Evolutionary conservation across 2,113 vertebrate genomes (phyloP), one percentile per base, ranked within the genome.

Genomic region (Plecturocebus donacophilus): DNA sequence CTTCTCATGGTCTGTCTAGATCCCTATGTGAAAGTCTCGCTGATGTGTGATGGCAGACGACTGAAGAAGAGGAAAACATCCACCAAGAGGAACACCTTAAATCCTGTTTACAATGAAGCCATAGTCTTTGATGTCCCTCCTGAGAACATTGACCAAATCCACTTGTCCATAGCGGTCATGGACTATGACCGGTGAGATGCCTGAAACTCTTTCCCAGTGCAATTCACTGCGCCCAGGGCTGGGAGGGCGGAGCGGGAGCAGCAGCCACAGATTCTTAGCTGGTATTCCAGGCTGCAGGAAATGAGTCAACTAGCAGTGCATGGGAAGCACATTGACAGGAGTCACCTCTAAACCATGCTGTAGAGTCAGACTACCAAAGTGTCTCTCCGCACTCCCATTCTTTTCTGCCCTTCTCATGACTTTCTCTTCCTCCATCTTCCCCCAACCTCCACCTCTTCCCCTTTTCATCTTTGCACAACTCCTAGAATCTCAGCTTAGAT

Each of bases 61-160:
- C 98, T 99, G 96, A 99, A 99, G 98, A 99, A 99, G 98, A 99
- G 99, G 96, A 99, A 99, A 99, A 99, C 99, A 3, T 99, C 99
- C 45, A 99, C 99, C 47, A 99, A 99, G 98, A 99, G 99, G 98
- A 99, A 99, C 98, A 99, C 99, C 10, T 98, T 99, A 97, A 99
- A 99, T 98, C 99, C 99, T 0, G 99, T 99, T 98, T 99, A 99
- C 98, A 99, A 99, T 86, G 99, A 99, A 99, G 99, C 99, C 98
- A 99, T 99, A 99, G 99, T 99, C 97, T 99, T 99, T 99, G 99
- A 99, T 47, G 99, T 99, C 96, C 99, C 99, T 98, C 99, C 99
- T 19, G 99, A 99, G 98, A 99, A 99, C 97, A 99, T 99, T 94
- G 99, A 99, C 98, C 99, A 99, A 99, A 99, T 99, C 98, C 99